Conservation (phyloP, 2,888 invertebrate species). For the Scaptomyza reducta region DNA sequence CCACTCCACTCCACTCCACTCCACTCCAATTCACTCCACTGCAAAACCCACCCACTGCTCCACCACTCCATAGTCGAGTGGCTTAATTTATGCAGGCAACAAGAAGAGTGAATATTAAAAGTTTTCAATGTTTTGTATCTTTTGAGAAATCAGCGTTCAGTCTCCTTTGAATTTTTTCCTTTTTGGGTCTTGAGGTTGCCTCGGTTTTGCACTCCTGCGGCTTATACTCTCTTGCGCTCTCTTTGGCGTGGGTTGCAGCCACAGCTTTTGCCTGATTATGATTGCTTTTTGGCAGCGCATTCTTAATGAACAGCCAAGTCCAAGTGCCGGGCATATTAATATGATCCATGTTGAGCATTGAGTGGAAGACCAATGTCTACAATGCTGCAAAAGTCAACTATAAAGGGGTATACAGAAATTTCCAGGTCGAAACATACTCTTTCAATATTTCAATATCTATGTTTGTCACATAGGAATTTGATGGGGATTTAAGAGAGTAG, state of each 20-base stretch:
- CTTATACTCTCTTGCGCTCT: neutral
- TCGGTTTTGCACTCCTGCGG: constrained; percentile 24
- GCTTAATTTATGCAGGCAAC: constrained; percentile 71
- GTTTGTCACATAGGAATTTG: too few species aligned
- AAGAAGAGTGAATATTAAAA: constrained; percentile 75
- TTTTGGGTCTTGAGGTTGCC: constrained; percentile 24
- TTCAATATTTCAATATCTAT: too few species aligned
- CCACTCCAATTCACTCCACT: too few species aligned
- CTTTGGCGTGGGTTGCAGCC: constrained; percentile 35
- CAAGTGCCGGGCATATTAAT: constrained; percentile 33
- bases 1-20: constrained; percentile 23
- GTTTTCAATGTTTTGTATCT: constrained; percentile 68
- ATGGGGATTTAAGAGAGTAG: too few species aligned
- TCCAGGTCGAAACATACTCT: too few species aligned
- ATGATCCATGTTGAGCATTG: constrained; percentile 1
- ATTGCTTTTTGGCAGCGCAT: constrained; percentile 55
- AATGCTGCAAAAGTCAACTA: constrained; percentile 17
- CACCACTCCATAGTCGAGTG: constrained; percentile 38
- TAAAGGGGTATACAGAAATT: too few species aligned
- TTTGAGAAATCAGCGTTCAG: constrained; percentile 39
- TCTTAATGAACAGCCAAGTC: constrained; percentile 49
- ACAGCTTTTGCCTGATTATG: constrained; percentile 50
- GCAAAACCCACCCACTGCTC: constrained; percentile 13
- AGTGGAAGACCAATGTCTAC: constrained; percentile 7
- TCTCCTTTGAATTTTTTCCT: constrained; percentile 24